These are phyloP conservation scores for Drosophila erecta DNA, from an alignment of 1,140 invertebrate species.

Conservation along the genomic window DNA sequence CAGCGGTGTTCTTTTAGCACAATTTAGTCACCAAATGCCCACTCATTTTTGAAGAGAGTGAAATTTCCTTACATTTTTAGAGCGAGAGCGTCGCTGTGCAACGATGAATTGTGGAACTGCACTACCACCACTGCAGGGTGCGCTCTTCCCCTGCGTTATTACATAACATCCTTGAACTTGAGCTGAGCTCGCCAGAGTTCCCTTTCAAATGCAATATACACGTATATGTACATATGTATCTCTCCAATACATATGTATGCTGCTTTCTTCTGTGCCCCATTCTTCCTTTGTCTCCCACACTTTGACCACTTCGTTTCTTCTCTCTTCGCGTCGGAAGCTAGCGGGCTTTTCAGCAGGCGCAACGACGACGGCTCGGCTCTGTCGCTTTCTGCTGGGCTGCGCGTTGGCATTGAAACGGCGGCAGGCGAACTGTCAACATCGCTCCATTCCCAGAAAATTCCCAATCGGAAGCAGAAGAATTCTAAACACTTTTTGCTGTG, in stretches of 20 bases:
- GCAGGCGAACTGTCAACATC: constrained; percentile 76
- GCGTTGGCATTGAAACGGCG: constrained; percentile 77
- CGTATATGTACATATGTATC: neutral
- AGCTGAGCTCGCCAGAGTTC: constrained; percentile 62
- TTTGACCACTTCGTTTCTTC: constrained; percentile 27
- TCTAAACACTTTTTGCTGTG: constrained; percentile 9
- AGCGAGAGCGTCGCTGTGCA: too few species aligned
- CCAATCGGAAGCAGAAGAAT: constrained; percentile 30
- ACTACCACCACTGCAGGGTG: constrained; percentile 3
- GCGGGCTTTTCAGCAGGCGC: constrained; percentile 42
- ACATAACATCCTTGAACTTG: constrained; percentile 85
- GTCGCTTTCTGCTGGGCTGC: constrained; percentile 59
- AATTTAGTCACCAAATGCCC: too few species aligned
- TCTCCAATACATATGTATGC: neutral
- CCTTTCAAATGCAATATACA: constrained; percentile 19
- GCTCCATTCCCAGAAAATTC: constrained; percentile 47
- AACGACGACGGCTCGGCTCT: constrained; percentile 43
- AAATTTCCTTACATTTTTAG: too few species aligned
- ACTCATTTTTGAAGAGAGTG: too few species aligned
- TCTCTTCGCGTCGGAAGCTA: constrained; percentile 28
- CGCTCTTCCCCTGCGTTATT: constrained; percentile 55
- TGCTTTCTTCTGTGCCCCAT: constrained; percentile 14
- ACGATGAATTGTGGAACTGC: too few species aligned
- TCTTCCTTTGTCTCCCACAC: constrained; percentile 18
- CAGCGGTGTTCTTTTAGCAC: too few species aligned